A percentile compares a stretch with the other conserved stretches of the same genome.
phyloP scores from a whole-genome alignment of 2,113 vertebrate species.

The Leptosomus discolor region DNA sequence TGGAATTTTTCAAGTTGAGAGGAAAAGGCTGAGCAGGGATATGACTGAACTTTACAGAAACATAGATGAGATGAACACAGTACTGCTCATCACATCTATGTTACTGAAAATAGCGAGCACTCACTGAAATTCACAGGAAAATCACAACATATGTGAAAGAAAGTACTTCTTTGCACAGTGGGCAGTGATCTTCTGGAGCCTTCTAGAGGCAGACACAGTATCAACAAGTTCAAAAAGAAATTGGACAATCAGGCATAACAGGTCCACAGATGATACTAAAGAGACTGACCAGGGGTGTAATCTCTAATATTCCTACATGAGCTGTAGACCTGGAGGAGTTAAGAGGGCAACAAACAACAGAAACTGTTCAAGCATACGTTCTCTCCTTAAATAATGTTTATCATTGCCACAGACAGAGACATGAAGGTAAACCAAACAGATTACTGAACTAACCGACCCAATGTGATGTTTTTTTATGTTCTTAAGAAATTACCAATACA shows the following conservation, averaged over 20 bases:
- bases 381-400: neutral
- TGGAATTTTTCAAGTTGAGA: neutral
- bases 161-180: rapidly evolving
- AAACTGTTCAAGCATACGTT: neutral
- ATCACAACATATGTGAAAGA: neutral
- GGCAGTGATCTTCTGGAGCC: neutral
- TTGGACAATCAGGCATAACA: neutral
- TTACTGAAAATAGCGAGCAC: neutral
- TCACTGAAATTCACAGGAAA: neutral
- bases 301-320: neutral
- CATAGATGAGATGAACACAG: rapidly evolving
- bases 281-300: rapidly evolving
- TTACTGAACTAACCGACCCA: neutral
- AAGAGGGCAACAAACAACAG: neutral
- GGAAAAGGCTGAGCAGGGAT: neutral
- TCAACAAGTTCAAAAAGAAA: neutral
- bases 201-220: neutral
- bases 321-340: neutral
- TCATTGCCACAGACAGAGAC: neutral
- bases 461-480: neutral
- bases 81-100: neutral
- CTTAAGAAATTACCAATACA: neutral
- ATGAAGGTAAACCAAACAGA: neutral
- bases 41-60: neutral
- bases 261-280: neutral